These are phyloP conservation scores for Cyphomyrus plagiostoma DNA, from an alignment of 2,113 vertebrate genomes.

Conservation along the genomic window DNA sequence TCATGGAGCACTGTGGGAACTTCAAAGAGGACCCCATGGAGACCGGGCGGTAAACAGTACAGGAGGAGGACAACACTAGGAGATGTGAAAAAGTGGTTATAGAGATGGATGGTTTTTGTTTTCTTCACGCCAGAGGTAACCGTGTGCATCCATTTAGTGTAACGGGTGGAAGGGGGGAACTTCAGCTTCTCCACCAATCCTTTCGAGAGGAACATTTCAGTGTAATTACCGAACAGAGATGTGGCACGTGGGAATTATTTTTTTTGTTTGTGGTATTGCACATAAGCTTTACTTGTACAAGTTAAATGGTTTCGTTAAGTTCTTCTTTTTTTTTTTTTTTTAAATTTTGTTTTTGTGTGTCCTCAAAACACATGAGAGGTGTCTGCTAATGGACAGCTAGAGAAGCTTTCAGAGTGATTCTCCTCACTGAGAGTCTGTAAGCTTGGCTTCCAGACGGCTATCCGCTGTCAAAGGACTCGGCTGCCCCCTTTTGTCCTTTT, in stretches of 20 bases:
- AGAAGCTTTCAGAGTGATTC: not conserved
- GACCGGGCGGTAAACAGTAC: constrained; percentile 76
- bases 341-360: constrained; percentile 4
- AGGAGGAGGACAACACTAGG: not conserved
- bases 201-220: not conserved
- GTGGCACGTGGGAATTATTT: constrained; percentile 48
- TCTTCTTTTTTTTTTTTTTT: constrained; percentile 7
- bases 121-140: constrained; percentile 52
- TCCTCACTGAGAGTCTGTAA: not conserved
- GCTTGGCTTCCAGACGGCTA: not conserved
- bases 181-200: constrained; percentile 37
- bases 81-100: constrained; percentile 7
- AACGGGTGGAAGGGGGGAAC: constrained; percentile 50
- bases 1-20: constrained; percentile 88
- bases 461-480: not conserved
- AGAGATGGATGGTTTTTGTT: constrained; percentile 27
- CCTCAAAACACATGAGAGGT: not conserved
- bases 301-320: constrained; percentile 12
- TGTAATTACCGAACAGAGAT: constrained; percentile 36
- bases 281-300: constrained; percentile 47
- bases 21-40: constrained; percentile 97
- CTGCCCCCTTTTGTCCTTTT: not conserved
- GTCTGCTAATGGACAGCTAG: constrained; percentile 11
- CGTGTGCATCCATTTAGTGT: constrained; percentile 59
- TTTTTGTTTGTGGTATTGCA: constrained; percentile 57